Evolutionary conservation across 2,797 vertebrate species (phyloP), one percentile per base, ranked within the genome.

Genomic region (Cirrhinus mrigala): DNA sequence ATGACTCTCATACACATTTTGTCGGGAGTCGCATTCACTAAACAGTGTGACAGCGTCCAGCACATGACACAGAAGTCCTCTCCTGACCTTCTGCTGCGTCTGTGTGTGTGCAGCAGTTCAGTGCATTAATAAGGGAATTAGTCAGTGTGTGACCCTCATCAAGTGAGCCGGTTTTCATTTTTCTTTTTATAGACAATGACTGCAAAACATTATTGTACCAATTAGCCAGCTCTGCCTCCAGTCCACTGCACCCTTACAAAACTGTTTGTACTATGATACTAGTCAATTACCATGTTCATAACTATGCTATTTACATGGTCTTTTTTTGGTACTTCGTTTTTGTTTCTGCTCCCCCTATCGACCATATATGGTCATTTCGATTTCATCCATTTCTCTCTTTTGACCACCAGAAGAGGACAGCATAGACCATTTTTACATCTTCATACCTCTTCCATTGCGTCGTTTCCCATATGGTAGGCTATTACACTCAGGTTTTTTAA

Each of bases 1-100:
- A 91, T 91, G 87, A 84, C 37, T 73, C 48, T 93, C 93, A 94
- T 95, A 93, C 88, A 92, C 83, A 81, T 74, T 76, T 87, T 4
- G 82, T 89, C 88, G 82, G 76, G 20, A 77, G 46, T 84, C 89
- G 70, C 90, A 88, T 91, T 79, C 46, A 29, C 3, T 48, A 68
- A 87, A 87, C 33, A 1, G 44, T 86, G 78, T 75, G 60, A 73
- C 87, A 86, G 71, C 82, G 75, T 88, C 89, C 92, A 93, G 93
- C 91, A 73, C 78, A 87, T 93, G 91, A 92, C 92, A 92, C 48
- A 7, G 24, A 62, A 24, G 24, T 29, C 24, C 60, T 33, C 82
- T 77, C 27, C 24, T 16, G 60, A 62, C n/a, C 69, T 79, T 84
- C 86, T 80, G 86, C 77, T 87, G 15, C 29, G 18, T 71, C 80